Evolutionary conservation across 1,140 invertebrate genomes (phyloP).

Genomic region (Hypsibius dujardini): DNA sequence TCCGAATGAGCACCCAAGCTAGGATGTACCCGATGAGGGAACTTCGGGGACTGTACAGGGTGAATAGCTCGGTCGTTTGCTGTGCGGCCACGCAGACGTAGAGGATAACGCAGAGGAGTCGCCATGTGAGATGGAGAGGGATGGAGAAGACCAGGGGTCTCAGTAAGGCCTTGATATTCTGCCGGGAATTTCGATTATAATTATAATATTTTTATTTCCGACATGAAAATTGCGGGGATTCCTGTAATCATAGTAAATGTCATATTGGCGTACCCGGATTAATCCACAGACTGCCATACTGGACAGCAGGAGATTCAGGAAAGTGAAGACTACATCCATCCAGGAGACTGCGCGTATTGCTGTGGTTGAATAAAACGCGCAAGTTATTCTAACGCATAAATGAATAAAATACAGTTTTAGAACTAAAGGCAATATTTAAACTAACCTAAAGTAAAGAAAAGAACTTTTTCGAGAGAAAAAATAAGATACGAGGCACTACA

Average conservation of each 20-base stretch:
- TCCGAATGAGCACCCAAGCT: not conserved
- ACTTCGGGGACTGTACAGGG: not conserved
- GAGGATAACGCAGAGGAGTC: not conserved
- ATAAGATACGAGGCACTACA: not conserved
- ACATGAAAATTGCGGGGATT: not conserved
- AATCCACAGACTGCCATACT: not conserved
- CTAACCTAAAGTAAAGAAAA: not conserved
- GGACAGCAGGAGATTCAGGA: not conserved
- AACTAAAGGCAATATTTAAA: not conserved
- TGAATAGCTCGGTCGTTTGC: not conserved
- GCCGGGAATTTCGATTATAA: not conserved
- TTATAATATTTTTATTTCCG: not conserved
- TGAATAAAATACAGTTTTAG: not conserved
- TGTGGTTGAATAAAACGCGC: not conserved
- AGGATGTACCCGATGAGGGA: not conserved
- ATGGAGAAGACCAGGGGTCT: not conserved
- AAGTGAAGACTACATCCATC: not conserved
- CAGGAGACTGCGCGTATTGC: not conserved
- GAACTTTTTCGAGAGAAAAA: not conserved
- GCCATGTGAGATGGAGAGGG: not conserved
- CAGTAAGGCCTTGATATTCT: not conserved
- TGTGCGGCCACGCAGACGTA: not conserved
- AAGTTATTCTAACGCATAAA: not conserved
- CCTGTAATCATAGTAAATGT: not conserved
- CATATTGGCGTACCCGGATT: not conserved